phyloP scores from a whole-genome alignment of 2,113 vertebrate species.

The Sorex araneus region DNA sequence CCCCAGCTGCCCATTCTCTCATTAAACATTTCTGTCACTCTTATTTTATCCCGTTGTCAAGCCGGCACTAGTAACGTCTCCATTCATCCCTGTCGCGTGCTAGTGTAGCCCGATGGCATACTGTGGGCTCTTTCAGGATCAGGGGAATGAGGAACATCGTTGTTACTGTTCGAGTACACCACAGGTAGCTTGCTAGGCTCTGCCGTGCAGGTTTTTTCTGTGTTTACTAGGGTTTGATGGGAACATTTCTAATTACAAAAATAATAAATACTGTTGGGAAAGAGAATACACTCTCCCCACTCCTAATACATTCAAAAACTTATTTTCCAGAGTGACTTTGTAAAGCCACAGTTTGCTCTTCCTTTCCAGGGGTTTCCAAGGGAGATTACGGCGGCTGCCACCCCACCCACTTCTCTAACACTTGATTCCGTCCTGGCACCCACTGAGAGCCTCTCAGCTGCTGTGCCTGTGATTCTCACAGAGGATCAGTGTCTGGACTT shows the following conservation, averaged over 20 bases:
- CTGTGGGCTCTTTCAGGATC: no score
- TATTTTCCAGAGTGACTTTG: neutral
- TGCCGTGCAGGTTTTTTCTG: no score
- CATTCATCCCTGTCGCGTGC: no score
- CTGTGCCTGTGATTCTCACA: neutral
- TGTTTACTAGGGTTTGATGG: no score
- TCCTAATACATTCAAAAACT: neutral
- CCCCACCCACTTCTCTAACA: neutral
- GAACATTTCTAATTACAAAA: conserved; percentile 55
- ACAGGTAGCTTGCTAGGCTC: no score
- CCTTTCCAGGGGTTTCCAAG: neutral
- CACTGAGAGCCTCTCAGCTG: neutral
- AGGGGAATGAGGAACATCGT: no score
- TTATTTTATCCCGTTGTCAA: no score
- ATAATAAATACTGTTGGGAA: conserved; percentile 59
- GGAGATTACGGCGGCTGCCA: neutral
- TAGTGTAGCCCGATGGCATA: no score
- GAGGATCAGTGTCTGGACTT: neutral
- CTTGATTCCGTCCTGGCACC: neutral
- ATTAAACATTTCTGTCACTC: conserved; percentile 37
- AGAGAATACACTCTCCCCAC: neutral
- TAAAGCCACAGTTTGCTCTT: neutral
- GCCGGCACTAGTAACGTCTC: no score
- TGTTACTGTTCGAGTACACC: no score
- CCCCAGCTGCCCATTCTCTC: neutral